Evolutionary conservation across 2,113 vertebrate genomes (phyloP).

Genomic region (Circaetus cinerascens): DNA sequence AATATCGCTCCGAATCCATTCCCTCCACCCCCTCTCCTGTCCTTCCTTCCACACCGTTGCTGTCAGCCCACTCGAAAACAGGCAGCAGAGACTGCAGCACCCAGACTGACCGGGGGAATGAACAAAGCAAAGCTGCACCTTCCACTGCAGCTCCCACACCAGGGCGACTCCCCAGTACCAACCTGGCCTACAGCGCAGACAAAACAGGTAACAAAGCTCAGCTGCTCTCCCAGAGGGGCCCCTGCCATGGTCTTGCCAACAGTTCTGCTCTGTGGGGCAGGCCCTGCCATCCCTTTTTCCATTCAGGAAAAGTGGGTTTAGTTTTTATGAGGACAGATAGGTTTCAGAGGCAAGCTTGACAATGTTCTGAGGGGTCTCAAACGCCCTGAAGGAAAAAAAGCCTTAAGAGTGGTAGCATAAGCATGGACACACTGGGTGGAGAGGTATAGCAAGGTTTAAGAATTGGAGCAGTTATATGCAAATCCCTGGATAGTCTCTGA

Average conservation of each 20-base stretch:
- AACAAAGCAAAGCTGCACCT: slow-evolving; percentile 75
- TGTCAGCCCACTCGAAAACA: slow-evolving; percentile 89
- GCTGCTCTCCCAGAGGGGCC: background rate
- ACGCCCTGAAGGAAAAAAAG: background rate
- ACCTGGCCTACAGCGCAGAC: slow-evolving; percentile 67
- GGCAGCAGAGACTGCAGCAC: slow-evolving; percentile 96
- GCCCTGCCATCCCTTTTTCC: background rate
- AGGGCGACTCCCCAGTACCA: slow-evolving; percentile 59
- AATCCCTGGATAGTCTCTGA: background rate
- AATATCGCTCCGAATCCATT: slow-evolving; percentile 88
- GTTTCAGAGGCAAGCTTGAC: background rate
- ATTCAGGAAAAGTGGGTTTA: background rate
- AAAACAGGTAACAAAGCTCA: slow-evolving; percentile 69
- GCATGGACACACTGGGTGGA: background rate
- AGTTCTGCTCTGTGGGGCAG: background rate
- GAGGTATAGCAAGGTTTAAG: background rate
- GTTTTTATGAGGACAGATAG: background rate
- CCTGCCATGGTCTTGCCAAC: background rate
- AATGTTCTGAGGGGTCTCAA: background rate
- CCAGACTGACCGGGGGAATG: slow-evolving; percentile 86
- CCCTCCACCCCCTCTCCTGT: slow-evolving; percentile 93
- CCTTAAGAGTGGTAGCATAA: background rate
- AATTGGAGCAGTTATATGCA: background rate
- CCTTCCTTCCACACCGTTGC: slow-evolving; percentile 85
- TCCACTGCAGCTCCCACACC: slow-evolving; percentile 57